Base-by-base conservation (phyloP, 2,113 vertebrate genomes). In the Epinephelus fuscoguttatus region DNA sequence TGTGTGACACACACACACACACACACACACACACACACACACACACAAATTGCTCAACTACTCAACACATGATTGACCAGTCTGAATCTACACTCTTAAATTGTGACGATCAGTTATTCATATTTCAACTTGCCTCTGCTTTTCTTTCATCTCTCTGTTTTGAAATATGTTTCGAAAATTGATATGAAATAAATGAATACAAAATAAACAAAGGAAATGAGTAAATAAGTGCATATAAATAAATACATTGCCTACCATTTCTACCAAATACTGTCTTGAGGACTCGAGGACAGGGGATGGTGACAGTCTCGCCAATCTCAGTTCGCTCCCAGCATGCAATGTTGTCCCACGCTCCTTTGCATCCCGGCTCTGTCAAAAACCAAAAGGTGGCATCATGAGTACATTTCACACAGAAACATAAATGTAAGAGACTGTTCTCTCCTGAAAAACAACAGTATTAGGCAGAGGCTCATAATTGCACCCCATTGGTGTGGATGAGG, bases 271-370 rank as follows among this genome's bases (percentile, higher is more conserved):
- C 55, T 2, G 77, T 85, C 81, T 11, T 90, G 37, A 94, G 92
- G 53, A 87, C 87, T 37, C 84, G 79, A 4, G 93, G 92, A 74
- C 93, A 94, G 2, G 81, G 52, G 72, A 93, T 85, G 66, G 91
- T 93, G 82, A 89, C 30, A 0, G 78, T 88, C 49, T 90, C 69
- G 47, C 92, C 92, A 2, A 88, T 12, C 23, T 56, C 82, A 0
- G 89, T 78, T n/a, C 50, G 62, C 17, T 90, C 79, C 93, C 93
- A 94, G 78, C 93, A 94, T 2, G 92, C 85, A 0, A 93, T 91
- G 75, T 76, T 93, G 87, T 94, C 91, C 93, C 93, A 93, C 0
- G 6, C 14, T 77, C 92, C 93, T 86, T 40, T 90, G 63, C 93
- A 94, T 4, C 95, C 97, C 84, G 78, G 25, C 7, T 57, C 92